Percentiles rank a stretch among this genome's conserved stretches.
phyloP scores from a whole-genome alignment of 2,888 invertebrate genomes.

The Sesia apiformis region DNA sequence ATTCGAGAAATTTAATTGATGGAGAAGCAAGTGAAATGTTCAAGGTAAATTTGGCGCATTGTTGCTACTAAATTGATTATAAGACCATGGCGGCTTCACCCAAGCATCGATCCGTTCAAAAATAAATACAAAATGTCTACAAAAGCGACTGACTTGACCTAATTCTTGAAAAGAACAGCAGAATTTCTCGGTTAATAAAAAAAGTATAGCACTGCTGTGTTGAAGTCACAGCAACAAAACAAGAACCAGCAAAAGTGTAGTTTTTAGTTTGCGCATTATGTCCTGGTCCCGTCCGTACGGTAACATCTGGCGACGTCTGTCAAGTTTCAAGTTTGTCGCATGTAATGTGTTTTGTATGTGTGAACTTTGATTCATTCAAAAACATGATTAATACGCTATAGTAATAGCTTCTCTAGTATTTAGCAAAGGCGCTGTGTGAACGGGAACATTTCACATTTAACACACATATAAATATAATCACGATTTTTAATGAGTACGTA shows the following conservation, averaged over 20 bases:
- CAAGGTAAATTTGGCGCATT: constrained; percentile 11
- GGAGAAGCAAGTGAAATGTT: neutral
- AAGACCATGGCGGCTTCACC: neutral
- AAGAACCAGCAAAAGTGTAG: constrained; percentile 14
- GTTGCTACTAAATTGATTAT: constrained; percentile 21
- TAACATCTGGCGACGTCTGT: constrained; percentile 15
- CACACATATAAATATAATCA: too few relatives aligned
- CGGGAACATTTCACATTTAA: too few relatives aligned
- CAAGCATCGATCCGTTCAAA: neutral
- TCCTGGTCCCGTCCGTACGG: constrained; percentile 14
- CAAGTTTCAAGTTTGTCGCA: constrained; percentile 6
- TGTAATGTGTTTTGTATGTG: constrained; percentile 2
- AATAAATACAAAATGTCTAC: neutral
- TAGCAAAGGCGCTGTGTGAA: too few relatives aligned
- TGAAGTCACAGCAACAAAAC: constrained; percentile 6
- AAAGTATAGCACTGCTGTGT: neutral
- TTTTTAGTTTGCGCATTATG: constrained; percentile 26
- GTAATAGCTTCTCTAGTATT: too few relatives aligned
- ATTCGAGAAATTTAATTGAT: constrained; percentile 10
- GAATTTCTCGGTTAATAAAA: neutral
- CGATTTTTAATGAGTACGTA: too few relatives aligned
- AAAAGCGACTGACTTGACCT: neutral
- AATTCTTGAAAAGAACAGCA: neutral
- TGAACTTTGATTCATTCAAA: neutral
- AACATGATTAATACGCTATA: too few relatives aligned